Conservation (phyloP, 2,888 invertebrate species). For the Rhamphomyia laevipes region DNA sequence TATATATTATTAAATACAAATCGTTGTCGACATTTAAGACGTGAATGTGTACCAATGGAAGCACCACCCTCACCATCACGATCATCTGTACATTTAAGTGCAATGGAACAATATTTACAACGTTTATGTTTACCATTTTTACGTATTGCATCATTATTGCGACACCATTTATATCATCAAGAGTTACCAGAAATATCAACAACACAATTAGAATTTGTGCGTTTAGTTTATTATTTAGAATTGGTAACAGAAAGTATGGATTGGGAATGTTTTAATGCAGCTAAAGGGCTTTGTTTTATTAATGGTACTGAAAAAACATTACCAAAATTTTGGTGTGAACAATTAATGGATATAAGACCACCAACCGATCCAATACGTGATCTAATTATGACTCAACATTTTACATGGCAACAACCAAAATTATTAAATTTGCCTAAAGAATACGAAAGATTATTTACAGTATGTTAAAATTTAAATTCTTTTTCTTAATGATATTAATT, state of each 20-base stretch:
- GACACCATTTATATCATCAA: conserved; percentile 71
- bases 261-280: conserved; percentile 52
- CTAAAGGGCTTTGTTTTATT: conserved; percentile 51
- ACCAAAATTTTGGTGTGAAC: conserved; percentile 56
- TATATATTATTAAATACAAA: conserved; percentile 31
- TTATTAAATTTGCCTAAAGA: conserved; percentile 76
- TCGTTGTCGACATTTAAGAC: conserved; percentile 29
- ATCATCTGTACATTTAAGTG: conserved; percentile 30
- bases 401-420: conserved; percentile 68
- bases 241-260: conserved; percentile 54
- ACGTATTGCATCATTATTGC: conserved; percentile 68
- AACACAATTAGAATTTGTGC: conserved; percentile 61
- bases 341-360: conserved; percentile 43
- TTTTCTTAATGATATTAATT: not conserved
- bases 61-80: conserved; percentile 7
- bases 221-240: conserved; percentile 66
- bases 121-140: conserved; percentile 73
- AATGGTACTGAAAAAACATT: conserved; percentile 41
- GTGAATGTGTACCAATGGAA: conserved; percentile 29
- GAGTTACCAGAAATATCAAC: conserved; percentile 55
- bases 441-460: conserved; percentile 84
- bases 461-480: conserved; percentile 27
- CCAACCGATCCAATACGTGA: conserved; percentile 41
- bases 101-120: conserved; percentile 50
- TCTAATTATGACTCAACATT: conserved; percentile 56